Evolutionary conservation across 2,888 invertebrate species (phyloP).

Genomic region (Andrena hattorfiana): DNA sequence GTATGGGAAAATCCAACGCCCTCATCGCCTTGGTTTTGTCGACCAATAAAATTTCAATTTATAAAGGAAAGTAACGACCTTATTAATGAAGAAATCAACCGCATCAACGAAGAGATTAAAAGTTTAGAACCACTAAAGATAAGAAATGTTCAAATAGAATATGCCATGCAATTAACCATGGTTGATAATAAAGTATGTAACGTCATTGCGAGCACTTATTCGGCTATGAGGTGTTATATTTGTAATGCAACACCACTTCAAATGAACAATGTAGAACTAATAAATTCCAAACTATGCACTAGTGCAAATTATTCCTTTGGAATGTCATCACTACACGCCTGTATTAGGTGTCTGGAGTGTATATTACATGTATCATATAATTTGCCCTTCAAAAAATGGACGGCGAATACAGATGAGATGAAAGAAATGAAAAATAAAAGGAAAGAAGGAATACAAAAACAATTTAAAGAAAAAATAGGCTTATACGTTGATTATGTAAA

Average conservation of each 20-base stretch:
- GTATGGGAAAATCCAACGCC: background rate
- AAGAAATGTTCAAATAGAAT: background rate
- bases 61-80: too few relatives aligned
- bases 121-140: background rate
- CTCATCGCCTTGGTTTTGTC: background rate
- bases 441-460: background rate
- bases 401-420: background rate
- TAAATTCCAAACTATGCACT: too few relatives aligned
- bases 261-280: too few relatives aligned
- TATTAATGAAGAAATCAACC: too few relatives aligned
- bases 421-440: conserved; percentile 1
- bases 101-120: background rate
- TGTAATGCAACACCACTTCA: too few relatives aligned
- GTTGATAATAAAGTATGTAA: conserved; percentile 2
- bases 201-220: background rate
- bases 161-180: background rate
- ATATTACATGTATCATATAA: too few relatives aligned
- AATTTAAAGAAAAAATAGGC: conserved; percentile 7
- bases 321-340: too few relatives aligned
- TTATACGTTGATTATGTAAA: background rate
- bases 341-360: too few relatives aligned
- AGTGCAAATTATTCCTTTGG: too few relatives aligned
- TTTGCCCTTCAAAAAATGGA: background rate
- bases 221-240: background rate
- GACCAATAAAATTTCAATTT: too few relatives aligned